Evolutionary conservation across 2,888 invertebrate species (phyloP), one percentile per base, ranked within the genome.

Genomic region (Formica aserva): DNA sequence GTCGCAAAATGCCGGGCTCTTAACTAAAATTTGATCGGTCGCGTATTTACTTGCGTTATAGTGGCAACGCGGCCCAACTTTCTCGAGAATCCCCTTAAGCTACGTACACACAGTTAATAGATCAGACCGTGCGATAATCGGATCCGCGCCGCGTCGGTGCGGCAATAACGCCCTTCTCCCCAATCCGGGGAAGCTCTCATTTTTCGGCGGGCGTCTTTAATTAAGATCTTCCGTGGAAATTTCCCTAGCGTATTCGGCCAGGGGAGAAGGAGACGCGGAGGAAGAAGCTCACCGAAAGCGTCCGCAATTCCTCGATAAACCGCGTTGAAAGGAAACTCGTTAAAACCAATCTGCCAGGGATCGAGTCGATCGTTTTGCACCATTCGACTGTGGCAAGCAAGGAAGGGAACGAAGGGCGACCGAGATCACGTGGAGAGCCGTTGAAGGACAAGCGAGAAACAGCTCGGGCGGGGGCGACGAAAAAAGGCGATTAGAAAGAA

Each of bases 251-350:
- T 83, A 86, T 88, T 90, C 87, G 86, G 72, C 57, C 62, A 67
- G 84, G 74, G 80, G 66, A 26, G 29, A 60, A 60, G 60, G 15
- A 29, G 60, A 6, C 26, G 15, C 13, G 15, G 60, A 29, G 60
- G 29, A 60, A 62, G 75, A 69, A 69, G 83, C 74, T 85, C 86
- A 69, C 72, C 84, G 86, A 86, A 85, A 82, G 86, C 87, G 76
- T 48, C 88, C 85, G 85, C 90, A 86, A 89, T 91, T 90, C 45
- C 88, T 89, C 88, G 89, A 91, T 91, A 91, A 91, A 91, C 91
- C 91, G 84, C 74, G 83, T 69, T 91, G 88, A 91, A 91, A 89
- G 87, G 89, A 90, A 91, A 91, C 91, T 91, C 91, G 90, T 91
- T 91, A 90, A 91, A 90, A 88, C 86, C 87, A 90, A 89, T 89